Evolutionary conservation across 2,888 invertebrate genomes (phyloP).

Genomic region (Coenonympha arcania): DNA sequence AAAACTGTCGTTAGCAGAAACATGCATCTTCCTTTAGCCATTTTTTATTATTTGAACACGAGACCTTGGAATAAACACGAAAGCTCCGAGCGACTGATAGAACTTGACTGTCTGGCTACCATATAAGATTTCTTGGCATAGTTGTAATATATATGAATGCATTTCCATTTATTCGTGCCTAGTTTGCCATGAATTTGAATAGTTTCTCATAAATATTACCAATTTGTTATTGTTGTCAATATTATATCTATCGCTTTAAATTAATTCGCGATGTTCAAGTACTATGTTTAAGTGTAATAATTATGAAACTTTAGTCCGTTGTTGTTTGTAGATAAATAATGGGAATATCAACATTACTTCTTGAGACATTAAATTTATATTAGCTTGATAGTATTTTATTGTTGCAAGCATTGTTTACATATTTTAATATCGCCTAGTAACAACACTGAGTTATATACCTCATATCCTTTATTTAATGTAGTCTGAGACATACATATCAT

Average conservation of each 20-base stretch:
- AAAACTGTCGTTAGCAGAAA: conserved; percentile 19
- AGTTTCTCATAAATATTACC: background rate
- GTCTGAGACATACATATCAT: no score
- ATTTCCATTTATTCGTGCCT: conserved; percentile 35
- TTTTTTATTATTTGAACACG: conserved; percentile 16
- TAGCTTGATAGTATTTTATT: no score
- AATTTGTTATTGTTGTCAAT: background rate
- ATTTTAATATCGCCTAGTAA: no score
- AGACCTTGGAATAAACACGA: conserved; percentile 25
- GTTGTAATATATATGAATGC: conserved; percentile 14
- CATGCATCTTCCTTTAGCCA: conserved; percentile 18
- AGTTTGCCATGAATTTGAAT: conserved; percentile 36
- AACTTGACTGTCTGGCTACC: conserved; percentile 36
- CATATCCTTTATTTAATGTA: no score
- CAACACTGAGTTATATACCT: no score
- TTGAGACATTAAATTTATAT: background rate
- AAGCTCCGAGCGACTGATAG: conserved; percentile 29
- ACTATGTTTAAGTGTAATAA: background rate
- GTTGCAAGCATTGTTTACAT: no score
- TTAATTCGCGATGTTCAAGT: background rate
- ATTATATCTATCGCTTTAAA: background rate
- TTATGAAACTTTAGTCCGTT: no score
- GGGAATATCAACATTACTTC: background rate
- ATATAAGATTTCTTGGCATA: conserved; percentile 27
- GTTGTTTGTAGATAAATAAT: no score